phyloP scores from a whole-genome alignment of 30 jellyfish, hydroid and myxozoan genomes.

The Cassiopea xamachana region DNA sequence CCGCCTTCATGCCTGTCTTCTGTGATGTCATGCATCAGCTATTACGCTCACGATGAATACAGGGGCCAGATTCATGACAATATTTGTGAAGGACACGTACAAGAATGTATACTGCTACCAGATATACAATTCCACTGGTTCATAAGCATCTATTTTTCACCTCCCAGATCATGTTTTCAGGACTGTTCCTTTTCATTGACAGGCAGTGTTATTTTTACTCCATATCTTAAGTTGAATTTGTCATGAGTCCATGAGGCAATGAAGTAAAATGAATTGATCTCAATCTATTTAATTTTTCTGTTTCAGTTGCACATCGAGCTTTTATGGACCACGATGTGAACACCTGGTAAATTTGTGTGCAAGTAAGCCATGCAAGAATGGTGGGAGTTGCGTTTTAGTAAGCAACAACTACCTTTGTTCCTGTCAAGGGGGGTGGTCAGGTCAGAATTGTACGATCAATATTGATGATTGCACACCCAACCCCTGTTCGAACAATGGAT shows the following conservation, averaged over 20 bases:
- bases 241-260: no score
- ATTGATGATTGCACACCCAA: conserved; percentile 68
- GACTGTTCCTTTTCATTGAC: not conserved
- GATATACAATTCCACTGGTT: no score
- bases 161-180: no score
- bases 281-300: not conserved
- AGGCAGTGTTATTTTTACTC: not conserved
- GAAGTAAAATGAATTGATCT: no score
- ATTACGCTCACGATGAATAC: no score
- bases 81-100: no score
- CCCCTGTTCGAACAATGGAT: conserved; percentile 73
- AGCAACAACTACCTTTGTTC: conserved; percentile 55
- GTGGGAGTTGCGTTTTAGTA: conserved; percentile 50
- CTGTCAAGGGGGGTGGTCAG: conserved; percentile 79
- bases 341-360: conserved; percentile 53
- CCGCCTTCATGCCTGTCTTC: no score
- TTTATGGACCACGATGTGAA: conserved; percentile 74
- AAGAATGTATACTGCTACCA: no score
- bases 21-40: no score
- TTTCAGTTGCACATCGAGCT: conserved; percentile 44
- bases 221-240: no score
- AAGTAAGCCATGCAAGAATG: conserved; percentile 64
- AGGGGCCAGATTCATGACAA: no score
- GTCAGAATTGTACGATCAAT: conserved; percentile 65
- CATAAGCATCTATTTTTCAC: no score